Evolutionary conservation across 2,797 vertebrate genomes (phyloP).

Genomic region (Gymnocypris eckloni): DNA sequence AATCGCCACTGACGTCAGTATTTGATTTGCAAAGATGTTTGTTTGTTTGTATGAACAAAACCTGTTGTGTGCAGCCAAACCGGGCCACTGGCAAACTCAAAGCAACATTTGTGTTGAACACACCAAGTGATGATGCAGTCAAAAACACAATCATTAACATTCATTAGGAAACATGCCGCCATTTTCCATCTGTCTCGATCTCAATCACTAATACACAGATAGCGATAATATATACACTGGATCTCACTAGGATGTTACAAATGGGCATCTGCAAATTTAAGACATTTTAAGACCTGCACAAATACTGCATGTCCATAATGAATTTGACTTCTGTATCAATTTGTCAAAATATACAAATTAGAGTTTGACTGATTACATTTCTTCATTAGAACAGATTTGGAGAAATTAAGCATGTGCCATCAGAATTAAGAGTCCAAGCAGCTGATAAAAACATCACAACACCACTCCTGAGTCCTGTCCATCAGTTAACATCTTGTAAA

Average conservation of each 20-base stretch:
- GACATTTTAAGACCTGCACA: no score
- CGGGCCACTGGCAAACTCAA: background rate
- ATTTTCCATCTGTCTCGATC: background rate
- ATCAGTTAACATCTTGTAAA: no score
- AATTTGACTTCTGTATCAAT: no score
- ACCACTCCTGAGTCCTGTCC: no score
- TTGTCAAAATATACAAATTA: no score
- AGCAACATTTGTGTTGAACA: background rate
- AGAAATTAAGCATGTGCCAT: no score
- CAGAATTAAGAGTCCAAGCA: no score
- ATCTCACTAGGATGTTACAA: background rate
- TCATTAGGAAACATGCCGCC: background rate
- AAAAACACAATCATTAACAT: slow-evolving; percentile 10
- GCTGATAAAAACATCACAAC: no score
- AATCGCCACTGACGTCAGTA: background rate
- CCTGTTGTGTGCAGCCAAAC: background rate
- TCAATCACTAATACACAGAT: background rate
- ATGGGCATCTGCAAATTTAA: background rate
- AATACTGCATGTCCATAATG: no score
- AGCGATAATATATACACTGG: background rate
- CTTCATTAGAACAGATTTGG: no score
- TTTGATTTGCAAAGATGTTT: background rate
- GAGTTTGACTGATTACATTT: no score
- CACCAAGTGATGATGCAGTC: background rate
- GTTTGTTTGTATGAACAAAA: background rate